phyloP scores from a whole-genome alignment of 2,797 vertebrate genomes.

The Rhinichthys osculus region DNA sequence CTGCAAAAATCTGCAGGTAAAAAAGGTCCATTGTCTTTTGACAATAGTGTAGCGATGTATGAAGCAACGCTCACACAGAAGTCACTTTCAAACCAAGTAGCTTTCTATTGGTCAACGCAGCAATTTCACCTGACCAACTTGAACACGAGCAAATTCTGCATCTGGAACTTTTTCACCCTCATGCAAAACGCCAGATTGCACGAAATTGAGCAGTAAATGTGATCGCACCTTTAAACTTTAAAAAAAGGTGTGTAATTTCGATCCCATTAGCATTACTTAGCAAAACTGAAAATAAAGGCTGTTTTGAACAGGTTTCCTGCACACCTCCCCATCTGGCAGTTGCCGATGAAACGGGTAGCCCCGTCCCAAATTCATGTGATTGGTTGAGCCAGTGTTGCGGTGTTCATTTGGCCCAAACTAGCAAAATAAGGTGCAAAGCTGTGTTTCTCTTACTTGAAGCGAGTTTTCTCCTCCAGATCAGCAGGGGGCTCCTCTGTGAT shows the following conservation, averaged over 20 bases:
- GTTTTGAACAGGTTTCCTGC: neutral
- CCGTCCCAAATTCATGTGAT: neutral
- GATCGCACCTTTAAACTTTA: neutral
- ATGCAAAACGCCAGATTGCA: neutral
- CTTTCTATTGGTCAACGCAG: neutral
- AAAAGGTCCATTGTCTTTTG: neutral
- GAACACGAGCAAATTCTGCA: neutral
- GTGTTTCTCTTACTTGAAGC: constrained; percentile 91
- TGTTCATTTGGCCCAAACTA: neutral
- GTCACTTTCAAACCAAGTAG: neutral
- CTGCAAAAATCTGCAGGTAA: neutral
- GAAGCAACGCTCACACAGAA: neutral
- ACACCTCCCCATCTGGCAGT: neutral
- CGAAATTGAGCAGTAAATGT: neutral
- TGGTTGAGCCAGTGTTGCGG: neutral
- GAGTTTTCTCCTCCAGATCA: constrained; percentile 94
- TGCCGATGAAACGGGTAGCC: neutral
- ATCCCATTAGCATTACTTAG: neutral
- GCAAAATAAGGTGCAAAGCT: neutral
- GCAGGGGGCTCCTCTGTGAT: constrained; percentile 91
- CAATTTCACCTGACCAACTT: neutral
- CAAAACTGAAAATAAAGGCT: neutral
- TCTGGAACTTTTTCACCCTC: neutral
- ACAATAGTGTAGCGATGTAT: neutral
- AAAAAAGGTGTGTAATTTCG: neutral